A percentile compares a stretch with the other conserved stretches of the same genome.
These are phyloP conservation scores for Erythrolamprus reginae DNA, from an alignment of 2,113 vertebrate genomes.

Conservation along the genomic window DNA sequence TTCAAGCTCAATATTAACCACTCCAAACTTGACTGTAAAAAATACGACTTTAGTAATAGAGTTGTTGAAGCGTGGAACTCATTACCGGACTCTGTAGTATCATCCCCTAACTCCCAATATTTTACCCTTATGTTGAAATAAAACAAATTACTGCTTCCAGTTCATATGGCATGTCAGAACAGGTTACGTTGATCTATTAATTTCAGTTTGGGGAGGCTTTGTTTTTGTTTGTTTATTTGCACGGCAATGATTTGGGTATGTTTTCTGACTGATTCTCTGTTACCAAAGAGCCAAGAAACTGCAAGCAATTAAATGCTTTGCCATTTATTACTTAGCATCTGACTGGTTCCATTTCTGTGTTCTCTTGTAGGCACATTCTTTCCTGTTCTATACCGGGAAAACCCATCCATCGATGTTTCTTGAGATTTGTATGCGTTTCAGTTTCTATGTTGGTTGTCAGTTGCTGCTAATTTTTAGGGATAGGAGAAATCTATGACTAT, in stretches of 20 bases:
- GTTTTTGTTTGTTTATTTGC: conserved; percentile 50
- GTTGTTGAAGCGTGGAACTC: too few species aligned
- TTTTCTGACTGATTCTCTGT: conserved; percentile 33
- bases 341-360: conserved; percentile 29
- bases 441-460: conserved; percentile 39
- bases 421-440: conserved; percentile 32
- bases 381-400: background rate
- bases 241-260: conserved; percentile 13
- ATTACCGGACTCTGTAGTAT: too few species aligned
- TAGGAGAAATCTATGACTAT: background rate
- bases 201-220: background rate
- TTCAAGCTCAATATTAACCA: too few species aligned
- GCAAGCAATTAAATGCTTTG: conserved; percentile 52
- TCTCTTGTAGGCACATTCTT: background rate
- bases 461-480: conserved; percentile 17
- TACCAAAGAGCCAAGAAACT: conserved; percentile 45
- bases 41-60: too few species aligned
- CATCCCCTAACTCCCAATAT: too few species aligned
- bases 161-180: background rate
- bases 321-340: conserved; percentile 62
- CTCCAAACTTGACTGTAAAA: too few species aligned
- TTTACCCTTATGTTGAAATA: conserved; percentile 51
- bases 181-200: background rate
- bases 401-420: conserved; percentile 16
- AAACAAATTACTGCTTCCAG: conserved; percentile 1